Evolutionary conservation across 2,888 invertebrate species (phyloP), one percentile per base, ranked within the genome.

Genomic region (Oscheius myriophilus): DNA sequence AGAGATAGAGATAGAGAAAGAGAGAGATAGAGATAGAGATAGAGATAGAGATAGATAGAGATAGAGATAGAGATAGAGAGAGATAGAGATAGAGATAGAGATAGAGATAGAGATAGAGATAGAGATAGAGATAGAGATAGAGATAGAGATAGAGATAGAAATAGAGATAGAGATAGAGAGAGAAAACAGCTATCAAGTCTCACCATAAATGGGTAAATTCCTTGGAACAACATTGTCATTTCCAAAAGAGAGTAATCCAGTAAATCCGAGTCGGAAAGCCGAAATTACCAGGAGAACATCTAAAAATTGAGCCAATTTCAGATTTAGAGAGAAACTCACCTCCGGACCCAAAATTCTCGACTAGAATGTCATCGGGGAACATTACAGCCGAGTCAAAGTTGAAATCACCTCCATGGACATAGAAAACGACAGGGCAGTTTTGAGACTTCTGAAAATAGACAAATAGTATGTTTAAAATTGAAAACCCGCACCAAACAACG

Each of bases 321-420:
- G 21, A n/a, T 23, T 51, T 12, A 14, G 9, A 41, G n/a, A n/a
- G n/a, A 61, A n/a, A 23, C 9, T 49, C 18, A 75, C 72, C 72
- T 67, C 65, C 53, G 39, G 63, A 61, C 0, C 68, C 73, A 59
- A 71, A 73, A 46, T 67, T 69, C 9, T 71, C 64, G 41, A 75
- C 51, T 11, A 83, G 55, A 59, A 62, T 67, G 1, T 74, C 72
- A 52, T 84, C 83, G 54, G 80, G 76, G 71, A 82, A 84, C 83
- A 82, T 82, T 12, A 79, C 79, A 1, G 83, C 82, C 7, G 81
- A 81, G 43, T 83, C 83, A 65, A 79, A 83, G 39, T 66, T 71
- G 42, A 83, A 64, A 3, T 65, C 75, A n/a, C 84, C 84, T 7
- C 84, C 84, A 53, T 84, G 84, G 14, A 84, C 53, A 64, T 84